Evolutionary conservation across 2,888 invertebrate genomes (phyloP), one percentile per base, ranked within the genome.

Genomic region (Leucoma salicis): DNA sequence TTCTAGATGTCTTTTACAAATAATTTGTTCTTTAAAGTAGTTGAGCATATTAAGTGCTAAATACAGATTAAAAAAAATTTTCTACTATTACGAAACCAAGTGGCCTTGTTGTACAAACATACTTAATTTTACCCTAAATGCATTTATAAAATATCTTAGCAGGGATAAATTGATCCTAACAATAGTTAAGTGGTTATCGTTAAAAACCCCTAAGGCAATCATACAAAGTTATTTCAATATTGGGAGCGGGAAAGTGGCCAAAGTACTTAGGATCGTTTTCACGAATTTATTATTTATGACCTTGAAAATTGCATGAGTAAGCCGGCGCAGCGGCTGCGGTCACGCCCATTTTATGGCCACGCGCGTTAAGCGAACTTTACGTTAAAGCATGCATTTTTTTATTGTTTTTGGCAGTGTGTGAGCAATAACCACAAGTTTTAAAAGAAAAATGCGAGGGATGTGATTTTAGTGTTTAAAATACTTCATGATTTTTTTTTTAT

Each of bases 221-320:
- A 68, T 69, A 62, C 62, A 65, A 66, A 74, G 74, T 70, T 78
- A 80, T 78, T 78, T 73, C 75, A 81, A 81, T 78, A 78, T 76
- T 66, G 67, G 67, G 72, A 74, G 66, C 66, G 66, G 97, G 71
- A 78, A 81, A 82, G 78, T 79, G 75, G 82, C 79, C 83, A 82
- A 84, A 85, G 82, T 80, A 76, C 79, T 84, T 86, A 84, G 85
- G 82, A 83, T 80, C 74, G 79, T 78, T 76, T 82, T 84, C 80
- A 79, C 75, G 77, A 76, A 79, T 85, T 79, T 82, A 87, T 89
- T 88, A 89, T 88, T 89, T 88, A 89, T 77, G 85, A 81, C 82
- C 83, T 83, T 88, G 86, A 86, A 88, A 88, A 88, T 88, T 87
- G 86, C 88, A 84, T 71, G 82, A 80, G 78, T 78, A 82, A 80